Evolutionary conservation across 1,140 invertebrate genomes (phyloP).

Genomic region (Cephus cinctus): DNA sequence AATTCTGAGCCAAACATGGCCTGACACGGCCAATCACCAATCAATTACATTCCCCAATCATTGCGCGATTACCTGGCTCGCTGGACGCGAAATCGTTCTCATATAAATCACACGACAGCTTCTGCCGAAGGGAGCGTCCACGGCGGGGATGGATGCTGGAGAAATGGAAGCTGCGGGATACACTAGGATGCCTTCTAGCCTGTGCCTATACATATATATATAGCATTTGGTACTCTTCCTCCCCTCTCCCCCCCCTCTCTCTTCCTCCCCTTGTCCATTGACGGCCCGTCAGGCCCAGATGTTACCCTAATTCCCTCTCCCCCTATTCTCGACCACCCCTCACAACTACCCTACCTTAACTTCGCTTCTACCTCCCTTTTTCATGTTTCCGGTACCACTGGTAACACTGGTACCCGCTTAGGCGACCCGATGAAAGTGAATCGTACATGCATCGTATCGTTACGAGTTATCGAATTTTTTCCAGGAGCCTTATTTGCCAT

Average conservation of each 20-base stretch:
- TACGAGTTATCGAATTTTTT: too few relatives aligned
- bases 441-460: too few relatives aligned
- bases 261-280: slow-evolving; percentile 23
- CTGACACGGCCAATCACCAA: slow-evolving; percentile 33
- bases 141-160: slow-evolving; percentile 20
- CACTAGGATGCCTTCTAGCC: neutral
- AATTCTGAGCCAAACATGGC: neutral
- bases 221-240: neutral
- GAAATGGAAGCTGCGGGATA: slow-evolving; percentile 17
- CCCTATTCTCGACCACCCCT: slow-evolving; percentile 30
- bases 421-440: too few relatives aligned
- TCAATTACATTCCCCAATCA: slow-evolving; percentile 49
- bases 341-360: too few relatives aligned
- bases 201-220: neutral
- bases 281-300: slow-evolving; percentile 43
- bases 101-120: slow-evolving; percentile 47
- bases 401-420: too few relatives aligned
- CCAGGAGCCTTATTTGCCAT: too few relatives aligned
- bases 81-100: slow-evolving; percentile 46
- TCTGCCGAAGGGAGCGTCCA: slow-evolving; percentile 21
- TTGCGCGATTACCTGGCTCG: slow-evolving; percentile 40
- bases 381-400: too few relatives aligned
- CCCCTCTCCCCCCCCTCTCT: slow-evolving; percentile 1
- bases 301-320: slow-evolving; percentile 28
- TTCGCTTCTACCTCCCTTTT: too few relatives aligned